A percentile compares a stretch with the other conserved stretches of the same genome.
These are phyloP conservation scores for Temnothorax unifasciatus DNA, from an alignment of 2,888 invertebrate genomes.

Conservation along the genomic window DNA sequence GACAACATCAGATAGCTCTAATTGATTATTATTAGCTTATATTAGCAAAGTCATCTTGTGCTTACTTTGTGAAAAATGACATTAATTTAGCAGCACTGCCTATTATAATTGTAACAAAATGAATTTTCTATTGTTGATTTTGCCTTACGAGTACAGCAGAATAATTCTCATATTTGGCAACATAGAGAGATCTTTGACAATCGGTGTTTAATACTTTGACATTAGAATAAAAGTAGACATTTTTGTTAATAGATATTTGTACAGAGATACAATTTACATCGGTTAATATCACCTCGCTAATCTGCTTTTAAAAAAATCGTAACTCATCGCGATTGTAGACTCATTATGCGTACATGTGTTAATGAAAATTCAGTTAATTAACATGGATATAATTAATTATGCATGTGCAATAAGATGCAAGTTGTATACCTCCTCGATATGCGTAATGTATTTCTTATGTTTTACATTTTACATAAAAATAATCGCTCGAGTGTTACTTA, in stretches of 20 bases:
- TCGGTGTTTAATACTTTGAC: constrained; percentile 11
- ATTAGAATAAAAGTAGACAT: constrained; percentile 40
- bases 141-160: neutral
- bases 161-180: constrained; percentile 33
- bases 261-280: constrained; percentile 66
- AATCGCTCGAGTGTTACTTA: neutral
- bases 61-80: neutral
- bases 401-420: constrained; percentile 29
- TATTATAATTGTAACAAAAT: constrained; percentile 3
- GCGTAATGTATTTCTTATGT: constrained; percentile 53
- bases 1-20: neutral
- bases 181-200: neutral
- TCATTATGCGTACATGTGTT: constrained; percentile 31
- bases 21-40: neutral
- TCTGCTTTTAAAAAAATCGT: constrained; percentile 52
- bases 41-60: neutral
- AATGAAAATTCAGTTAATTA: constrained; percentile 49
- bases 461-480: constrained; percentile 43
- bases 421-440: neutral
- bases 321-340: constrained; percentile 9
- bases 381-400: constrained; percentile 58
- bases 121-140: neutral
- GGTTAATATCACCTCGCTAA: constrained; percentile 56
- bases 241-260: constrained; percentile 53
- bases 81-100: neutral